Base-by-base conservation (phyloP, 1,140 invertebrate genomes). In the Cephus cinctus region DNA sequence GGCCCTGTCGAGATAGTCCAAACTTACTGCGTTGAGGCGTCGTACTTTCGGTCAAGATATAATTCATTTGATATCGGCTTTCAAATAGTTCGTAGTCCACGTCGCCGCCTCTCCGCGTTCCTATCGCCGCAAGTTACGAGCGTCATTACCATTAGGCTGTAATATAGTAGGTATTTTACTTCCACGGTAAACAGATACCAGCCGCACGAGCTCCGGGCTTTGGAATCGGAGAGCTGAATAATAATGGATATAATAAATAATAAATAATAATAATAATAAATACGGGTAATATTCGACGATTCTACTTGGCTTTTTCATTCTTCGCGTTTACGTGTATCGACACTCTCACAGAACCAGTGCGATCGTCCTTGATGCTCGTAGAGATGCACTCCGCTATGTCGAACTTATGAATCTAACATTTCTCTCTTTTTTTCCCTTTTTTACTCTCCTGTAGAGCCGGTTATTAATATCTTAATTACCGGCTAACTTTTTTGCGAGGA, bases 391-490 rank as follows among this genome's bases (percentile, higher is more conserved):
- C n/a, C n/a, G n/a, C n/a, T n/a, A n/a, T n/a, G n/a, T n/a, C n/a
- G n/a, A n/a, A n/a, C n/a, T n/a, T n/a, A n/a, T n/a, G n/a, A n/a
- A n/a, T n/a, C n/a, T n/a, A n/a, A n/a, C n/a, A n/a, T n/a, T n/a
- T n/a, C n/a, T n/a, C n/a, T n/a, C n/a, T n/a, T n/a, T n/a, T n/a
- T n/a, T n/a, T n/a, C n/a, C n/a, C n/a, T n/a, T n/a, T n/a, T n/a
- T n/a, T n/a, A n/a, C n/a, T 27, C 25, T n/a, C 6, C 25, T 27
- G 6, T 6, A 6, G 25, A n/a, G 8, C 25, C 6, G 27, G 47
- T 53, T 61, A 63, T 63, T 61, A 63, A 61, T 61, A 63, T 58
- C 60, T 60, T 62, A 57, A 60, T 62, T 53, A 63, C 46, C 25
- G 36, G 12, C 38, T 39, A 39, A 32, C 22, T 30, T 53, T 55